Percentiles rank a stretch among this genome's conserved stretches.
Evolutionary conservation across 2,113 vertebrate genomes (phyloP).

Genomic region (Macquaria ambigua): DNA sequence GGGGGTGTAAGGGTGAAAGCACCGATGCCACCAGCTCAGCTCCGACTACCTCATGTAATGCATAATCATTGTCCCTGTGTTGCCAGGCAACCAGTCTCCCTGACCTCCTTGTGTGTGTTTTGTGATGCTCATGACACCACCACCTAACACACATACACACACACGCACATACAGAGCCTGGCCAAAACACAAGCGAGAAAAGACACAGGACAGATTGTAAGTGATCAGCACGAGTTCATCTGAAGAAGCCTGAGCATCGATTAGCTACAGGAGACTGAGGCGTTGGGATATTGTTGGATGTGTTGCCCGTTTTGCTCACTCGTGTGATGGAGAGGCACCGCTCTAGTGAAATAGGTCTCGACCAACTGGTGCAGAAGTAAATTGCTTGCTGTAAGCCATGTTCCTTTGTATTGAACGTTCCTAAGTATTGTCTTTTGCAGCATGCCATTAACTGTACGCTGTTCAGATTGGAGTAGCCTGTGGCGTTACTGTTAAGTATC

Average conservation of each 20-base stretch:
- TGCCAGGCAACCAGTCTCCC: slow-evolving; percentile 66
- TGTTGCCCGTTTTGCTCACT: not conserved
- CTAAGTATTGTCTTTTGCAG: not conserved
- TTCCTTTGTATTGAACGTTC: slow-evolving; percentile 1
- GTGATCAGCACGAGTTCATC: not conserved
- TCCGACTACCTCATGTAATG: not conserved
- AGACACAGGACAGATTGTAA: not conserved
- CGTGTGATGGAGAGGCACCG: not conserved
- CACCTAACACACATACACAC: not conserved
- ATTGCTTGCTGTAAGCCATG: slow-evolving; percentile 29
- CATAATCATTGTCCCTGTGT: slow-evolving; percentile 53
- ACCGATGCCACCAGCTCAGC: not conserved
- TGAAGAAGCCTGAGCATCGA: not conserved
- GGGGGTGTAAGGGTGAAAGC: not conserved
- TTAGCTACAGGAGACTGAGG: not conserved
- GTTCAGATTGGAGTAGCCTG: not conserved
- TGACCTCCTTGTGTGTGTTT: slow-evolving; percentile 39
- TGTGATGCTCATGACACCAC: not conserved
- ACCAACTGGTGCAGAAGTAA: slow-evolving; percentile 46
- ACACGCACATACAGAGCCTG: not conserved
- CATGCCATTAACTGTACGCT: slow-evolving; percentile 12
- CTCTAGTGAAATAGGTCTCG: not conserved
- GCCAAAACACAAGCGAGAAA: not conserved
- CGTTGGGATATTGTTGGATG: not conserved
- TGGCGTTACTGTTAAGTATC: slow-evolving; percentile 2